These are phyloP conservation scores for Pangasius sanitwongsei DNA, from an alignment of 2,797 vertebrate genomes.

Conservation along the genomic window DNA sequence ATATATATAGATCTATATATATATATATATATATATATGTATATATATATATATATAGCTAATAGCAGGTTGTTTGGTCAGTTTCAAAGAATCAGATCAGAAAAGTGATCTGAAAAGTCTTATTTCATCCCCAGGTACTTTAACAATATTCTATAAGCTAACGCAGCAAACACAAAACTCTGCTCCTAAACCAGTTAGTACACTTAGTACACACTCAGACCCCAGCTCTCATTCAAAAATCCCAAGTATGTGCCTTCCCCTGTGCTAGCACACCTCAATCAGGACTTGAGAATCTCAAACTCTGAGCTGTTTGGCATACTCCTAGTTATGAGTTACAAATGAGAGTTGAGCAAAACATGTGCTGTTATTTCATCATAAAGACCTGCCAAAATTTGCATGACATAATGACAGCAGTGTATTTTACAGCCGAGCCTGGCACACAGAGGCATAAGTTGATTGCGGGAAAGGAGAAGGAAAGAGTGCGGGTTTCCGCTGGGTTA, in stretches of 20 bases:
- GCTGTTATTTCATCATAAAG: slow-evolving; percentile 38
- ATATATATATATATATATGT: no score
- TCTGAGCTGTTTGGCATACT: not conserved
- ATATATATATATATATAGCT: not conserved
- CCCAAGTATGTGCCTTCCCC: no score
- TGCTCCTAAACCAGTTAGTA: not conserved
- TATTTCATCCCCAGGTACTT: not conserved
- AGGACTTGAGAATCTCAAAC: not conserved
- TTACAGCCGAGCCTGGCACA: not conserved
- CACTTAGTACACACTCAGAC: not conserved
- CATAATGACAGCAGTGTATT: slow-evolving; percentile 35
- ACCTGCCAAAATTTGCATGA: slow-evolving; percentile 31
- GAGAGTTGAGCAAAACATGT: slow-evolving; percentile 14
- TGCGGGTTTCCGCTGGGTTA: slow-evolving; percentile 42
- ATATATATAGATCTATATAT: no score
- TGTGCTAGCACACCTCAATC: not conserved
- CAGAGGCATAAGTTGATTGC: not conserved
- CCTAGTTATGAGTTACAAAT: slow-evolving; percentile 5
- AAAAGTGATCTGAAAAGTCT: not conserved
- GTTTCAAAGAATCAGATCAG: not conserved
- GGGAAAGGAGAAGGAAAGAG: not conserved
- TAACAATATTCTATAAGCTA: not conserved
- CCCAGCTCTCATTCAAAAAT: not conserved
- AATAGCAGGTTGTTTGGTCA: not conserved
- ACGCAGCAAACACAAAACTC: not conserved